Conservation (phyloP, 2,888 invertebrate genomes). For the Resseliella maxima region DNA sequence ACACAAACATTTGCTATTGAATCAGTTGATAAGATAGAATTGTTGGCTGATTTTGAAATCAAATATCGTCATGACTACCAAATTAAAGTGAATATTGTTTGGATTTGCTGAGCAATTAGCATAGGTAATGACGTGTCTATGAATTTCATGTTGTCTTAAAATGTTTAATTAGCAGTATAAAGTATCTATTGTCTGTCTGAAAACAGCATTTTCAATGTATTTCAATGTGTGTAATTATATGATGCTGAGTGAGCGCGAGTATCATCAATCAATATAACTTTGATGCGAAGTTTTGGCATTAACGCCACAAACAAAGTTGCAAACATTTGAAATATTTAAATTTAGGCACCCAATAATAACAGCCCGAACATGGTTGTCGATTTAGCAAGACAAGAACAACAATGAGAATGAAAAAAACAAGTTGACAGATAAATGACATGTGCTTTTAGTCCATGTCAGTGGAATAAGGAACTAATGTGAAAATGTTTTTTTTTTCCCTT, state of each 20-base stretch:
- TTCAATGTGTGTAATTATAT: too few species aligned
- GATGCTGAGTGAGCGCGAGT: not conserved
- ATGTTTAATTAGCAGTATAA: not conserved
- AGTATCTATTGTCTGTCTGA: not conserved
- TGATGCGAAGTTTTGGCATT: not conserved
- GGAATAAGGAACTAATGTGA: not conserved
- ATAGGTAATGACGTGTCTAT: conserved; percentile 3
- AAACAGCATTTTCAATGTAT: too few species aligned
- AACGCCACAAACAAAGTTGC: not conserved
- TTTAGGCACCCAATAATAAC: not conserved
- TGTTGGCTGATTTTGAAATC: not conserved
- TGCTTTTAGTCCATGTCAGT: conserved; percentile 29
- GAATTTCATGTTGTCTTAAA: not conserved
- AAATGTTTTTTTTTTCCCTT: too few species aligned
- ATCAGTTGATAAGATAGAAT: not conserved
- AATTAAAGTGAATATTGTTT: conserved; percentile 5
- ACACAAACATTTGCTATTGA: not conserved
- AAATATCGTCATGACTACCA: conserved; percentile 37
- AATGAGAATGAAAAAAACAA: not conserved
- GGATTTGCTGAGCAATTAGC: not conserved
- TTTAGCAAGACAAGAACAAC: not conserved
- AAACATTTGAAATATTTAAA: not conserved
- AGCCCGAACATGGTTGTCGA: not conserved
- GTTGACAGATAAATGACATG: conserved; percentile 41
- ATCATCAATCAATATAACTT: not conserved